Conservation (phyloP, 2,888 invertebrate genomes). For the Acronicta alni region DNA sequence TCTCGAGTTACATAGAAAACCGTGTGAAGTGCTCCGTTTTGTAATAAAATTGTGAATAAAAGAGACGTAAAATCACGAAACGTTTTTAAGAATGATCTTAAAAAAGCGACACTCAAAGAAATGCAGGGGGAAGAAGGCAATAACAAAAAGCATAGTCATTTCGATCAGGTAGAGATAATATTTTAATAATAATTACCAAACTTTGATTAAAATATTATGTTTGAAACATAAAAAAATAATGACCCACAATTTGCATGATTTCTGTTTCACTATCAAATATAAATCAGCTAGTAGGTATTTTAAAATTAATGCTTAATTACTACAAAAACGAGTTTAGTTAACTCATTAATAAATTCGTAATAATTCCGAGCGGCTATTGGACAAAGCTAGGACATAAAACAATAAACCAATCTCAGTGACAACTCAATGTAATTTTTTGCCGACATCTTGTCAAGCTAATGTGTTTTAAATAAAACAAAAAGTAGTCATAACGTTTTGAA, state of each 20-base stretch:
- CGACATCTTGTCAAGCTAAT: constrained; percentile 20
- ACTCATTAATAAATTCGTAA: neutral
- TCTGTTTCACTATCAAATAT: no score
- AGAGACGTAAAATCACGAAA: constrained; percentile 30
- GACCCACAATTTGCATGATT: no score
- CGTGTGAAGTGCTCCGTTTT: constrained; percentile 42
- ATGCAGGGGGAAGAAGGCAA: neutral
- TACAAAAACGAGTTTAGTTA: neutral
- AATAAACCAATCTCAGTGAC: constrained; percentile 34
- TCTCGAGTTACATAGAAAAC: constrained; percentile 41
- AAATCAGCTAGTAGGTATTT: no score
- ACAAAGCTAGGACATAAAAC: constrained; percentile 24
- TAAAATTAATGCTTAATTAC: no score
- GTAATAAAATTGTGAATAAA: constrained; percentile 40
- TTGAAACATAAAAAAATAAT: neutral
- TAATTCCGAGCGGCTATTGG: constrained; percentile 3
- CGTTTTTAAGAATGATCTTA: constrained; percentile 23
- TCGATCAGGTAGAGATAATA: constrained; percentile 9
- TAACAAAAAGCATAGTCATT: constrained; percentile 14
- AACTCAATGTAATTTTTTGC: constrained; percentile 34
- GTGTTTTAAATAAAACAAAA: constrained; percentile 38
- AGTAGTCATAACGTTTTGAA: constrained; percentile 14
- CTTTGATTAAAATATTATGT: constrained; percentile 22
- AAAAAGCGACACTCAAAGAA: constrained; percentile 10
- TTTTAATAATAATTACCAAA: neutral